phyloP scores from a whole-genome alignment of 2,113 vertebrate species.

The Cynoglossus semilaevis region DNA sequence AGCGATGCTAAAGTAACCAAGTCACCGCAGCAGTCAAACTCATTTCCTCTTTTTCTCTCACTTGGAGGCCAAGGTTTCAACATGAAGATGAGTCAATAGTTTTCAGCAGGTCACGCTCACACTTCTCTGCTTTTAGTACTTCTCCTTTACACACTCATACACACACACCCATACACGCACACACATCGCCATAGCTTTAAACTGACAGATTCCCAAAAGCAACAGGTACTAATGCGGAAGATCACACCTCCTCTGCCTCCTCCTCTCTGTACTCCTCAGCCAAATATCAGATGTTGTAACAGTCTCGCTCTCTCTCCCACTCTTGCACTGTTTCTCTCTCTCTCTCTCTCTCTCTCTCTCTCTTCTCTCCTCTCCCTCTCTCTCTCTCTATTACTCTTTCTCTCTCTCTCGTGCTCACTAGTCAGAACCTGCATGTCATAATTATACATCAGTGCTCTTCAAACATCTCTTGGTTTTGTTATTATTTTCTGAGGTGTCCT shows the following conservation, averaged over 20 bases:
- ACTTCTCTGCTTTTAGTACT: too few species aligned
- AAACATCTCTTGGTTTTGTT: too few species aligned
- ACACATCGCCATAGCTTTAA: not conserved
- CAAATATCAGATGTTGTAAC: too few species aligned
- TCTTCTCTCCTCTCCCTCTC: too few species aligned
- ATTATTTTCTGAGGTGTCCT: too few species aligned
- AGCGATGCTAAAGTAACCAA: not conserved
- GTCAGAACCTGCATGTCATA: too few species aligned
- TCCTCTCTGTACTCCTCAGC: too few species aligned
- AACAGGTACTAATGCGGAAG: slow-evolving; percentile 47
- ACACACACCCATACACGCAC: not conserved
- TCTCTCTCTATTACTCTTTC: too few species aligned
- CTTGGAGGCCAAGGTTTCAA: not conserved
- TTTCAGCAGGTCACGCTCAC: not conserved
- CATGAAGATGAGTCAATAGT: not conserved
- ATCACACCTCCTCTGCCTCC: slow-evolving; percentile 34
- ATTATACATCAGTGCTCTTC: too few species aligned
- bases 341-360: too few species aligned
- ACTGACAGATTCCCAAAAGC: not conserved
- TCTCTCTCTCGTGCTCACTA: too few species aligned
- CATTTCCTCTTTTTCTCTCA: not conserved
- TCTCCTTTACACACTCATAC: not conserved
- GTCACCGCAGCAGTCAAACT: slow-evolving; percentile 7
- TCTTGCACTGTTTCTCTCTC: not conserved
- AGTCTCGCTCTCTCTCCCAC: not conserved